Percentiles rank a stretch among this genome's conserved stretches.
Evolutionary conservation across 2,888 invertebrate genomes (phyloP).

Genomic region (Serrognathus titanus): DNA sequence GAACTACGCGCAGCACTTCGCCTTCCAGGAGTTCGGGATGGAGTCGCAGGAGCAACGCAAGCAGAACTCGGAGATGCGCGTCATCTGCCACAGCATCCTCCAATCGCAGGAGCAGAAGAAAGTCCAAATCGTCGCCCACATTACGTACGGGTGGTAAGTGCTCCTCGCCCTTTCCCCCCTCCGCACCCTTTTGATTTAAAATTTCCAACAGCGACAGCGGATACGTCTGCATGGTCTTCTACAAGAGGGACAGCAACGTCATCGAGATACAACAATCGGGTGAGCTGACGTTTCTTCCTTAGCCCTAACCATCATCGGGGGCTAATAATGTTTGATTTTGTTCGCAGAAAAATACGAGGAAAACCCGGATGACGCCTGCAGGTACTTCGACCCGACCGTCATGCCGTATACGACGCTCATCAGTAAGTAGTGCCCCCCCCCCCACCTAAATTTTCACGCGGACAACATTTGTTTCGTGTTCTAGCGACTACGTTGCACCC

Average conservation of each 20-base stretch:
- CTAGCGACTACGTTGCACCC: conserved; percentile 61
- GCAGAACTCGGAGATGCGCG: conserved; percentile 53
- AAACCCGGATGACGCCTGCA: conserved; percentile 66
- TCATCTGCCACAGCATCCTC: conserved; percentile 61
- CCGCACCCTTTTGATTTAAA: no score
- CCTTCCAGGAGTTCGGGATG: conserved; percentile 41
- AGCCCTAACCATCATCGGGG: not conserved
- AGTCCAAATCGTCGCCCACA: conserved; percentile 62
- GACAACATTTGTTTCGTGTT: conserved; percentile 29
- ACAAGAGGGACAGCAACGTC: conserved; percentile 66
- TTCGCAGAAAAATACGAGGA: conserved; percentile 48
- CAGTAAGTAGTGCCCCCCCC: conserved; percentile 52
- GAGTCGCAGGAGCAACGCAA: conserved; percentile 43
- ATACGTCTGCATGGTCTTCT: conserved; percentile 73
- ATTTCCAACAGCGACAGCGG: conserved; percentile 67
- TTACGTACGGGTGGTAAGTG: conserved; percentile 73
- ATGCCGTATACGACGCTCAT: conserved; percentile 63
- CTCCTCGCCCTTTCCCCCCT: not conserved
- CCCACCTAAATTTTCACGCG: not conserved
- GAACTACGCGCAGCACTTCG: conserved; percentile 38
- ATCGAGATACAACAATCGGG: conserved; percentile 69
- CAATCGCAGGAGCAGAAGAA: conserved; percentile 55
- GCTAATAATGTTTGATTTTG: not conserved
- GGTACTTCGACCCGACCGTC: conserved; percentile 51
- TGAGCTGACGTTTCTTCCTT: conserved; percentile 28